Conservation (phyloP, 2,888 invertebrate species). For the Pyrrhosoma nymphula region DNA sequence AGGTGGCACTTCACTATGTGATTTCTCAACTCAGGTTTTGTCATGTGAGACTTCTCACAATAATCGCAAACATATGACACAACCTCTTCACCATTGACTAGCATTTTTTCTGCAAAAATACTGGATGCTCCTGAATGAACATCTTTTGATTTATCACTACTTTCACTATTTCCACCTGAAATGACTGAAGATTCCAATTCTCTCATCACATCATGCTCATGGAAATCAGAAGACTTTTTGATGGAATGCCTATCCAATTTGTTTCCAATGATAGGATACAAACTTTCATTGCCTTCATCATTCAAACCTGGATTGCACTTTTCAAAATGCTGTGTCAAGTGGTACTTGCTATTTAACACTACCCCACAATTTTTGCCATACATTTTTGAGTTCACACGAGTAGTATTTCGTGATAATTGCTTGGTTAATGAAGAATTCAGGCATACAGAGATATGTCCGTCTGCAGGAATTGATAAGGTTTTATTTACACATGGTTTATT, state of each 20-base stretch:
- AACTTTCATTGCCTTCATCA: background rate
- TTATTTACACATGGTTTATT: no score
- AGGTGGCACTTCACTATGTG: background rate
- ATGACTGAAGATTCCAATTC: no score
- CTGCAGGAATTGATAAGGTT: no score
- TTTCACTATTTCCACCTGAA: background rate
- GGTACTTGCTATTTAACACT: no score
- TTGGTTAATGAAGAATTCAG: no score
- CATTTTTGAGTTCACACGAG: no score
- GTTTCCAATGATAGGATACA: background rate
- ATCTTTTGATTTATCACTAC: background rate
- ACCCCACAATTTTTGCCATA: no score
- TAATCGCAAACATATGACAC: background rate
- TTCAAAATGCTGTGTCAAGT: no score
- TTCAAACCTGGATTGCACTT: background rate
- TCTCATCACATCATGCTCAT: background rate
- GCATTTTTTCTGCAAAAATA: background rate
- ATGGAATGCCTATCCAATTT: background rate
- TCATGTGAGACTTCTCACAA: background rate
- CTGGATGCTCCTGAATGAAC: background rate
- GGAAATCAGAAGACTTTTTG: background rate
- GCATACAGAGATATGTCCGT: no score
- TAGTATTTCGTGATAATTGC: no score
- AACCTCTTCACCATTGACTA: background rate
- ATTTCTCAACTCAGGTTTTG: background rate